A percentile compares a stretch with the other conserved stretches of the same genome.
Evolutionary conservation across 1,140 invertebrate species (phyloP).

Genomic region (Papilio polytes): DNA sequence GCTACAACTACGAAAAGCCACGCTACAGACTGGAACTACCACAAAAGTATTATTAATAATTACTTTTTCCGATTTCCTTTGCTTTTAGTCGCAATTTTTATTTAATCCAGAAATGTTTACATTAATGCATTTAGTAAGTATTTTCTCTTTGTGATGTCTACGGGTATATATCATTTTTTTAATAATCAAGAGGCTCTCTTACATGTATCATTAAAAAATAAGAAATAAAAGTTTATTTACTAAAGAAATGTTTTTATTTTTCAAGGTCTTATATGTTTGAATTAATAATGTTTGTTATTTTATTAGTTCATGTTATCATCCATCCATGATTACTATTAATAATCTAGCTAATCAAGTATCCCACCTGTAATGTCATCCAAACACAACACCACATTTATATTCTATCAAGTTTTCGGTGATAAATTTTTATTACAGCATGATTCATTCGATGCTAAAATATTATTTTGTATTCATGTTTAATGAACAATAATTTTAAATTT

Average conservation of each 20-base stretch:
- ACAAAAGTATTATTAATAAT: slow-evolving; percentile 48
- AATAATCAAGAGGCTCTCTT: slow-evolving; percentile 13
- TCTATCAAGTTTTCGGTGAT: slow-evolving; percentile 12
- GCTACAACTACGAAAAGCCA: slow-evolving; percentile 74
- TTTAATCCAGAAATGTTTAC: neutral
- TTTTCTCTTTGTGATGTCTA: slow-evolving; percentile 10
- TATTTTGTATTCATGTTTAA: slow-evolving; percentile 16
- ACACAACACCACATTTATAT: neutral
- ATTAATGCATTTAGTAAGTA: neutral
- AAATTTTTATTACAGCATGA: slow-evolving; percentile 12
- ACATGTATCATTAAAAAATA: neutral
- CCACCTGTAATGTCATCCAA: neutral
- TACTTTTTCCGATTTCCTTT: neutral
- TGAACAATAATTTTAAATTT: slow-evolving; percentile 10
- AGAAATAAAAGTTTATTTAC: slow-evolving; percentile 18
- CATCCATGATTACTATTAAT: slow-evolving; percentile 21
- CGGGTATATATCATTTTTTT: neutral
- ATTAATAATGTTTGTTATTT: neutral
- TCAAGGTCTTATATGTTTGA: neutral
- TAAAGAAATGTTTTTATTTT: slow-evolving; percentile 8
- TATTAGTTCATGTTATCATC: neutral
- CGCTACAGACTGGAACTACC: slow-evolving; percentile 71
- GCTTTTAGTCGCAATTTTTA: slow-evolving; percentile 16
- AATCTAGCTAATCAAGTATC: neutral
- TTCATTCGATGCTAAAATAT: neutral